Evolutionary conservation across 2,797 vertebrate genomes (phyloP).

Genomic region (Lagorchestes hirsutus): DNA sequence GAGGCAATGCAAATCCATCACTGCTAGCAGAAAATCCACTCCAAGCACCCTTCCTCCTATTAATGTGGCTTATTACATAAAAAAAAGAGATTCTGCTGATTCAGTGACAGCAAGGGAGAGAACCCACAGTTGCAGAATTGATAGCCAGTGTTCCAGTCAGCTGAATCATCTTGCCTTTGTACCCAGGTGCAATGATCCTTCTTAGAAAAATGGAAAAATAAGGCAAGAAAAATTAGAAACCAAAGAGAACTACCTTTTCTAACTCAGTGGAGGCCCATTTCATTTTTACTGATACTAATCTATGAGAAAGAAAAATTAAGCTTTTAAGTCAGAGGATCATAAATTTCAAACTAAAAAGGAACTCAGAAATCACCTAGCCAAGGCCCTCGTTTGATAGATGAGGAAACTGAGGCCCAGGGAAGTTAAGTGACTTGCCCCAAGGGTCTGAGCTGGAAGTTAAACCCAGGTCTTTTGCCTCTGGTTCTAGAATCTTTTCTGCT

Average conservation of each 20-base stretch:
- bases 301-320: not conserved
- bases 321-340: not conserved
- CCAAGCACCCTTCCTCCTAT: not conserved
- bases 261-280: not conserved
- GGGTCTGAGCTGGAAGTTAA: not conserved
- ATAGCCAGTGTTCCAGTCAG: not conserved
- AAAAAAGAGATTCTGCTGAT: not conserved
- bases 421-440: not conserved
- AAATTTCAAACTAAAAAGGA: not conserved
- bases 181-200: not conserved
- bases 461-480: not conserved
- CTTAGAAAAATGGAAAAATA: not conserved
- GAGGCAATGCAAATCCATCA: not conserved
- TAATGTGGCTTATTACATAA: not conserved
- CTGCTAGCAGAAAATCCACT: not conserved
- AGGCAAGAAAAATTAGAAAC: not conserved
- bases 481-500: not conserved
- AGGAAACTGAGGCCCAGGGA: not conserved
- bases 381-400: not conserved
- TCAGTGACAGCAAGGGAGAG: not conserved
- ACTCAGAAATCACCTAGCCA: not conserved
- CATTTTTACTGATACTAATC: not conserved
- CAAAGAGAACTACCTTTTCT: not conserved
- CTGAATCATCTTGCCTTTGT: not conserved
- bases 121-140: not conserved